A percentile compares a stretch with the other conserved stretches of the same genome.
phyloP scores from a whole-genome alignment of 2,113 vertebrate genomes.

The Azemiops feae region DNA sequence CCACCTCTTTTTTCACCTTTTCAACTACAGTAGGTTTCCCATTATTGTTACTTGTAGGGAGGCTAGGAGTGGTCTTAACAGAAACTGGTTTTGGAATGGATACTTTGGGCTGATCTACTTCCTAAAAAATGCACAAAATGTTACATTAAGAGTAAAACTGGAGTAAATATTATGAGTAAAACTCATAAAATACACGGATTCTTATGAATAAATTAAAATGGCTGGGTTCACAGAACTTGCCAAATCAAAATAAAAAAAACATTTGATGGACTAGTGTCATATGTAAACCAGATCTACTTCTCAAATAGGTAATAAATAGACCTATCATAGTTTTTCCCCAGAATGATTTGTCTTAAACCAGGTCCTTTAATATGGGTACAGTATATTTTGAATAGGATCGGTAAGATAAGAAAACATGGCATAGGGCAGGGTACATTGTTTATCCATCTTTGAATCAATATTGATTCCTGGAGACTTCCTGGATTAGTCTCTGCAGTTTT shows the following conservation, averaged over 20 bases:
- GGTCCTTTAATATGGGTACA: background rate
- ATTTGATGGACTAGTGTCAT: background rate
- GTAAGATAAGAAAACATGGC: background rate
- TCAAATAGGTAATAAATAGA: background rate
- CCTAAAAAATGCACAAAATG: conserved; percentile 69
- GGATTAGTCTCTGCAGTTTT: background rate
- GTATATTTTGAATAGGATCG: background rate
- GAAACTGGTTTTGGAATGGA: conserved; percentile 81
- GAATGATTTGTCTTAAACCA: background rate
- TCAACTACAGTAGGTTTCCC: conserved; percentile 82
- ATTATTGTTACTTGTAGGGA: conserved; percentile 80
- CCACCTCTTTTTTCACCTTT: conserved; percentile 90
- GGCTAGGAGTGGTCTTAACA: conserved; percentile 77
- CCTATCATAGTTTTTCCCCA: background rate
- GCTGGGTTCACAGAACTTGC: background rate
- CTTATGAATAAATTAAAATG: background rate
- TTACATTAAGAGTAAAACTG: conserved; percentile 7
- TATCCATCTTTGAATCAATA: background rate
- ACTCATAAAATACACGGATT: background rate
- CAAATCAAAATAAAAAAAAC: background rate
- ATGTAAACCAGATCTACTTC: background rate
- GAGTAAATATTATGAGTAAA: background rate
- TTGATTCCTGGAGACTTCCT: background rate
- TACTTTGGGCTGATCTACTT: conserved; percentile 85
- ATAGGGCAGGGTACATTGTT: background rate